These are phyloP conservation scores for Drosophila prostipennis DNA, from an alignment of 2,888 invertebrate genomes.

Conservation along the genomic window DNA sequence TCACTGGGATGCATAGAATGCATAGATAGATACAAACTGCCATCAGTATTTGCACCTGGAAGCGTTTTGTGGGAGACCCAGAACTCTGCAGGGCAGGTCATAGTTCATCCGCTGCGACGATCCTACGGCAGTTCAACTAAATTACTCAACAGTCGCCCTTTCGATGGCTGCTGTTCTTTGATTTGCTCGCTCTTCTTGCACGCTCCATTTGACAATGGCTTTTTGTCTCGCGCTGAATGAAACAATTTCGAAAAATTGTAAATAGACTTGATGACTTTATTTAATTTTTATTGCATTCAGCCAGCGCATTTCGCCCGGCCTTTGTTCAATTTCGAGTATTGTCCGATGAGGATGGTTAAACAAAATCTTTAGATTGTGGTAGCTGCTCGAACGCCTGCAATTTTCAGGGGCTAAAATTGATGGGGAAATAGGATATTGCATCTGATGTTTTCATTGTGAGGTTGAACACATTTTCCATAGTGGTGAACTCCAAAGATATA, in stretches of 20 bases:
- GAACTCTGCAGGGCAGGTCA: slow-evolving; percentile 35
- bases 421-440: slow-evolving; percentile 8
- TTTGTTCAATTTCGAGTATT: slow-evolving; percentile 53
- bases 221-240: slow-evolving; percentile 47
- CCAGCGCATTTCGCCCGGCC: slow-evolving; percentile 41
- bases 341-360: slow-evolving; percentile 46
- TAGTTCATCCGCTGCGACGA: slow-evolving; percentile 17
- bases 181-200: slow-evolving; percentile 39
- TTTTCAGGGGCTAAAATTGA: slow-evolving; percentile 43
- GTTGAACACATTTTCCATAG: not conserved
- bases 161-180: slow-evolving; percentile 36
- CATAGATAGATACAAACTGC: slow-evolving; percentile 7
- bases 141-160: slow-evolving; percentile 68
- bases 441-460: slow-evolving; percentile 18
- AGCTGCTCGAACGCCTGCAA: slow-evolving; percentile 65
- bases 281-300: slow-evolving; percentile 77
- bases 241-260: slow-evolving; percentile 70
- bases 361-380: slow-evolving; percentile 40
- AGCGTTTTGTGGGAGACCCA: slow-evolving; percentile 63
- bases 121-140: slow-evolving; percentile 40
- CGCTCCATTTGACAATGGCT: slow-evolving; percentile 72
- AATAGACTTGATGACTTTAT: slow-evolving; percentile 77
- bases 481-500: not conserved
- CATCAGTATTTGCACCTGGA: slow-evolving; percentile 67
- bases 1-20: slow-evolving; percentile 46